These are phyloP conservation scores for Oxycera nigricornis DNA, from an alignment of 2,888 invertebrate species.

Conservation along the genomic window DNA sequence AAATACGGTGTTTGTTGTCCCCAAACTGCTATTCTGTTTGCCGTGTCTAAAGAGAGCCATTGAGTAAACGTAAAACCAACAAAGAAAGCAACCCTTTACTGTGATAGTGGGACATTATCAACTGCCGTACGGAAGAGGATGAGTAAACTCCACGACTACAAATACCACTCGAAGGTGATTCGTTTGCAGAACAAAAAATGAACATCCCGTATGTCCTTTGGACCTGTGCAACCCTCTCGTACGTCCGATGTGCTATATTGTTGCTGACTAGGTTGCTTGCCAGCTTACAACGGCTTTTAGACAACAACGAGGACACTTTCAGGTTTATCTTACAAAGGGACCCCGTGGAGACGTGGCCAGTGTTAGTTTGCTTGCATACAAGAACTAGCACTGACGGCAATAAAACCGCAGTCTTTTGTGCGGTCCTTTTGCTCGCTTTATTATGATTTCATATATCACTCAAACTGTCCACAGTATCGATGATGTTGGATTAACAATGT, in stretches of 20 bases:
- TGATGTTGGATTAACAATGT: slow-evolving; percentile 32
- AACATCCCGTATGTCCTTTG: not conserved
- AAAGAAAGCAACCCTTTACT: not conserved
- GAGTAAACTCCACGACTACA: not conserved
- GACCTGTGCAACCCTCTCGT: not conserved
- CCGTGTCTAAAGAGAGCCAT: not conserved
- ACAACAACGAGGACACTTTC: not conserved
- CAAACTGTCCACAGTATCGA: slow-evolving; percentile 32
- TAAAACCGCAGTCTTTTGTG: slow-evolving; percentile 8
- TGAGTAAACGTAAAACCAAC: not conserved
- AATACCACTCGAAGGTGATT: not conserved
- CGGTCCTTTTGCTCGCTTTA: slow-evolving; percentile 11
- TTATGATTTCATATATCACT: slow-evolving; percentile 38
- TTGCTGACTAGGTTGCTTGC: not conserved
- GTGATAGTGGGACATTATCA: not conserved
- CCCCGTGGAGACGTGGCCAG: not conserved
- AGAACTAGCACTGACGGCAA: not conserved
- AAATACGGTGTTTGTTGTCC: slow-evolving; percentile 3
- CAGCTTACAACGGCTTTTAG: not conserved
- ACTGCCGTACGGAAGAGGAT: not conserved
- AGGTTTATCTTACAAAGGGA: not conserved
- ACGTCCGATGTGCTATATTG: not conserved
- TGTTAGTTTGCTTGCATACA: not conserved
- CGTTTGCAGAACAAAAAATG: not conserved
- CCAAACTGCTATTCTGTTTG: not conserved